Base-by-base conservation (phyloP, 2,113 vertebrate genomes). In the Cyanoramphus novaezelandiae region DNA sequence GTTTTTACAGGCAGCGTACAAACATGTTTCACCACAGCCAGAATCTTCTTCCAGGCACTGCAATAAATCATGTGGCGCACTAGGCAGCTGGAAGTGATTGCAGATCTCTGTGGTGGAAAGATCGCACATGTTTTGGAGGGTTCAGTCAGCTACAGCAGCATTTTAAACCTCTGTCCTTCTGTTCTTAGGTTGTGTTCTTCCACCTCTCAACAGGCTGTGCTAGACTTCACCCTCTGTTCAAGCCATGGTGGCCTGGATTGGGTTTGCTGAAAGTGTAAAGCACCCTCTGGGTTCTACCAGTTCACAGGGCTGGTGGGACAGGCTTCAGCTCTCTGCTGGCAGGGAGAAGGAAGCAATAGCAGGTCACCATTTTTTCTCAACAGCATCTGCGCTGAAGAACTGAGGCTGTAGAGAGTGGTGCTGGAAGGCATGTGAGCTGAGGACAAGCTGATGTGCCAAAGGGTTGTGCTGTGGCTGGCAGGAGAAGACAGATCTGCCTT, bases 31-130 rank as follows among this genome's bases (percentile, higher is more conserved):
- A 77, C 59, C 81, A 86, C 82, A 91, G 95, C 84, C 93, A 96
- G 94, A 92, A 67, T 10, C 82, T 80, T 86, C 59, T 91, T 79
- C 39, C 95, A 95, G 71, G 78, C 93, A 39, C 8, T 14, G 82
- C 63, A 90, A 37, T 95, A 96, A 96, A 94, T 94, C 90, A 93
- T 0, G 0, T 6, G 3, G 87, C 59, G 33, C 1, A 2, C 88
- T 35, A 76, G n/a, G 78, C 96, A 97, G 93, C 91, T 97, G 94
- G 90, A 95, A 95, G 1, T 70, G 84, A 96, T 95, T 95, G 74
- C 0, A 5, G 57, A 95, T 63, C 62, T 91, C 89, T 49, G 23
- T 86, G 46, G 28, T 82, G 67, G 82, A 92, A 85, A 44, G 95
- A 82, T 71, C 57, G 76, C 53, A 95, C 84, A 57, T 0, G 6